Conservation (phyloP, 2,888 invertebrate genomes). For the Megaustenia siamemsis region DNA sequence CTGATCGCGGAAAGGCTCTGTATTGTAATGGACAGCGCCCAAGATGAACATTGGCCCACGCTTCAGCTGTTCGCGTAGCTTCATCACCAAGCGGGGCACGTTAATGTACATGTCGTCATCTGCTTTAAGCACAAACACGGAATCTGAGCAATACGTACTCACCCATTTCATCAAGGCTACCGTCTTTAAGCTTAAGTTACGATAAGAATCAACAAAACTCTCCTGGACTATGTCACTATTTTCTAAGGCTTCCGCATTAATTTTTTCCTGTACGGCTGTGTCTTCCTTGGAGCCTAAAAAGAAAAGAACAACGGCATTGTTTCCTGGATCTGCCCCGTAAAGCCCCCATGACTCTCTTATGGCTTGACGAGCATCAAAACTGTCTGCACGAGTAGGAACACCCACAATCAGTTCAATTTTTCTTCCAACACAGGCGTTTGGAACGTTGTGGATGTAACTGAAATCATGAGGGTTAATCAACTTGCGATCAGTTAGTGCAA, state of each 20-base stretch:
- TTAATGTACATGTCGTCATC: slow-evolving; percentile 73
- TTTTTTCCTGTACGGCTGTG: slow-evolving; percentile 56
- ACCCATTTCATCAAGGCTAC: slow-evolving; percentile 80
- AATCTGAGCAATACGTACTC: slow-evolving; percentile 75
- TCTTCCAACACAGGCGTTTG: slow-evolving; percentile 50
- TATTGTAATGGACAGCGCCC: slow-evolving; percentile 61
- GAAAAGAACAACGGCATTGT: slow-evolving; percentile 70
- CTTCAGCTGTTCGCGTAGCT: slow-evolving; percentile 53
- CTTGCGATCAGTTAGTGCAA: background rate
- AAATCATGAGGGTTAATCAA: slow-evolving; percentile 50
- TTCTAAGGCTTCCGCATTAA: slow-evolving; percentile 68
- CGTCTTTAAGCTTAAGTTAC: slow-evolving; percentile 80
- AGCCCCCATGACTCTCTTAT: slow-evolving; percentile 77
- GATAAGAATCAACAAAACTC: slow-evolving; percentile 79
- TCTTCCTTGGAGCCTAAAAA: slow-evolving; percentile 66
- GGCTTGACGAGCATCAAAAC: slow-evolving; percentile 66
- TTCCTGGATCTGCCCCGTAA: slow-evolving; percentile 55
- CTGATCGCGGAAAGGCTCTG: slow-evolving; percentile 86
- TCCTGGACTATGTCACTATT: slow-evolving; percentile 77
- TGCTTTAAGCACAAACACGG: slow-evolving; percentile 79
- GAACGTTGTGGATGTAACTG: slow-evolving; percentile 56
- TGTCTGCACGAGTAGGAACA: slow-evolving; percentile 69
- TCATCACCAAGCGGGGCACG: slow-evolving; percentile 59
- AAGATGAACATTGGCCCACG: slow-evolving; percentile 59
- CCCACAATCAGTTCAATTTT: slow-evolving; percentile 63